These are phyloP conservation scores for Tiphia femorata DNA, from an alignment of 2,888 invertebrate genomes.

Conservation along the genomic window DNA sequence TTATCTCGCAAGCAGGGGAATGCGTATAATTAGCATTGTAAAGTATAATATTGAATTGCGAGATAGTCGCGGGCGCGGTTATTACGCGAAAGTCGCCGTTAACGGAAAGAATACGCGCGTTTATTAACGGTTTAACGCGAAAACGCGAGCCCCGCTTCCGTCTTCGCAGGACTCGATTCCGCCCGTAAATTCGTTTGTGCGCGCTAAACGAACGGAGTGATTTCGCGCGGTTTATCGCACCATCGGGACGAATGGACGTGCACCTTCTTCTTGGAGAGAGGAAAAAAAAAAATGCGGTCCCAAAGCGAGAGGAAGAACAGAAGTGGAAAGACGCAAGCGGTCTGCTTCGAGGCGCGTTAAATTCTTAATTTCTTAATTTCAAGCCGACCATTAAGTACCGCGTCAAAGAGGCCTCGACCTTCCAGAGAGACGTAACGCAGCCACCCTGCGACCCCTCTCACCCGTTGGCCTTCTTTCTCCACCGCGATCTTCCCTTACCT, in stretches of 20 bases:
- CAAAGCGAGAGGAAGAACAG: background rate
- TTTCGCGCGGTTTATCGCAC: no score
- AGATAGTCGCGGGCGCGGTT: no score
- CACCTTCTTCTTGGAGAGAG: no score
- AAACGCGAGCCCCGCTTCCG: no score
- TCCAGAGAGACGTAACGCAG: conserved; percentile 19
- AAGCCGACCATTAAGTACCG: conserved; percentile 54
- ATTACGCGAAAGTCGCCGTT: no score
- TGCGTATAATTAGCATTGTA: background rate
- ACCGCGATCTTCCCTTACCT: conserved; percentile 4
- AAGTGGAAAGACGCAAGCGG: conserved; percentile 20
- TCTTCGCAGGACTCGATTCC: no score
- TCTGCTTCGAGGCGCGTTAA: conserved; percentile 55
- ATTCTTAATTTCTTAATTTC: conserved; percentile 65
- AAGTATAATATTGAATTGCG: background rate
- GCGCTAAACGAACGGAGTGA: no score
- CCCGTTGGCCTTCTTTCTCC: conserved; percentile 12
- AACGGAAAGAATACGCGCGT: no score
- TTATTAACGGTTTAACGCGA: background rate
- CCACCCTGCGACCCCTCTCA: conserved; percentile 1
- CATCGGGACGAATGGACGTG: no score
- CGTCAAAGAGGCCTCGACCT: conserved; percentile 46
- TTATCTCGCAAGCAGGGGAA: no score
- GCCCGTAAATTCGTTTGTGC: no score
- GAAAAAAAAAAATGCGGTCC: no score